Evolutionary conservation across 2,888 invertebrate genomes (phyloP), one percentile per base, ranked within the genome.

Genomic region (Meteorus cinctellus): DNA sequence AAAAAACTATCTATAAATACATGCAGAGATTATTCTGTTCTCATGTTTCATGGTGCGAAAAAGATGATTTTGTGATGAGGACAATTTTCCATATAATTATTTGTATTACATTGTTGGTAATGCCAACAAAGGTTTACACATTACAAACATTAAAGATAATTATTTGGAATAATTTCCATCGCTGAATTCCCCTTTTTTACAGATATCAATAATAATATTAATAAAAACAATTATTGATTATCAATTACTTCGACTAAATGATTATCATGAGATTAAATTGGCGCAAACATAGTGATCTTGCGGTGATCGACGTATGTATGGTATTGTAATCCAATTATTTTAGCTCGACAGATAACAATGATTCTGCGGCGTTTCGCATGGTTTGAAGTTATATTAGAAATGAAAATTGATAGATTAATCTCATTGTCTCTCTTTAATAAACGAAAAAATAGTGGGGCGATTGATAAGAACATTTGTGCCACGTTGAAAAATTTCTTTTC

Each of bases 401-500:
- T 10, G 41, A 8, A 34, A 41, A 19, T 36, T 12, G 41, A 66
- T 41, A 16, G 2, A n/a, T 36, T 34, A 19, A 55, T 19, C 8
- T 19, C 55, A 55, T 66, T 66, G 29, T 29, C 48, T 48, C n/a
- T 67, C 10, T 29, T 12, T 29, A 27, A 45, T 19, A 31, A 67
- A 67, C 19, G 10, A 66, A 66, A 66, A 14, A 41, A 16, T 31
- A 45, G 2, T 67, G 10, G 27, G 29, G 48, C 16, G 16, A 29
- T 45, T 67, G 29, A 69, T 69, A 55, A 69, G 55, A 69, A 69
- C 59, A 69, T 69, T 69, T 29, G 34, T 69, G 55, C 69, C 69
- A 59, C 41, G n/a, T 69, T 69, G 51, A 34, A 59, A 55, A 29
- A 10, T 12, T 41, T 41, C 12, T 36, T 34, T 48, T 48, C 24